A percentile compares a stretch with the other conserved stretches of the same genome.
phyloP scores from a whole-genome alignment of 2,888 invertebrate genomes.

The Temnothorax rugatulus region DNA sequence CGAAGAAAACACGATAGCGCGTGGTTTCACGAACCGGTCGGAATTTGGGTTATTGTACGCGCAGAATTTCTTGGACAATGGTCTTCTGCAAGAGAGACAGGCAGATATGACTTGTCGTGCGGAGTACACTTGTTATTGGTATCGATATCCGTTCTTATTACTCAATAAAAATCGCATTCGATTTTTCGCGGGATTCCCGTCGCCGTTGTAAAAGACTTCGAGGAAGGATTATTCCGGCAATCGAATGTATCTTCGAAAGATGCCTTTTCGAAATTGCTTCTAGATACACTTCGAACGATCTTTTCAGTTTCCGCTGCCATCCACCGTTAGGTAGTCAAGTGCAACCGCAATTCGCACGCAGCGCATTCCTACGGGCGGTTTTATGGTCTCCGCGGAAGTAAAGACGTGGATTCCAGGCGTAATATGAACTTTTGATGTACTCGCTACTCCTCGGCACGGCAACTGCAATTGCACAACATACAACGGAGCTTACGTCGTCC shows the following conservation, averaged over 20 bases:
- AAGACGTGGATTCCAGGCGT: conserved; percentile 76
- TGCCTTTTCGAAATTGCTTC: conserved; percentile 59
- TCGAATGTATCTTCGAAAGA: conserved; percentile 47
- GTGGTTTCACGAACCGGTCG: conserved; percentile 25
- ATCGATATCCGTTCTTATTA: conserved; percentile 45
- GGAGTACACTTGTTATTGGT: conserved; percentile 38
- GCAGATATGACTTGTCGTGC: conserved; percentile 14
- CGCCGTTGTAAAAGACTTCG: conserved; percentile 29
- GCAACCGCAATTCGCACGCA: conserved; percentile 67
- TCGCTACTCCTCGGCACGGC: conserved; percentile 67
- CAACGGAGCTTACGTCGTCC: conserved; percentile 30
- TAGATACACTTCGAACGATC: conserved; percentile 32
- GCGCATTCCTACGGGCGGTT: conserved; percentile 76
- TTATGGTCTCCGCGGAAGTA: conserved; percentile 78
- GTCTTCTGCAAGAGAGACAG: neutral
- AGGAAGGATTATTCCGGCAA: conserved; percentile 55
- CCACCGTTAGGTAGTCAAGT: conserved; percentile 42
- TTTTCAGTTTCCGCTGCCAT: conserved; percentile 30
- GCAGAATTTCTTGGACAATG: conserved; percentile 8
- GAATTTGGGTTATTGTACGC: conserved; percentile 33
- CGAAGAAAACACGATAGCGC: conserved; percentile 25
- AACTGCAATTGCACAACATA: conserved; percentile 19
- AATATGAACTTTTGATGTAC: conserved; percentile 81
- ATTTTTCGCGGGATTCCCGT: conserved; percentile 17
- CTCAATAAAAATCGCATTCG: conserved; percentile 52